Percentiles rank a stretch among this genome's conserved stretches.
Conservation (phyloP, 2,113 vertebrate genomes). For the Rhipidura dahli region DNA sequence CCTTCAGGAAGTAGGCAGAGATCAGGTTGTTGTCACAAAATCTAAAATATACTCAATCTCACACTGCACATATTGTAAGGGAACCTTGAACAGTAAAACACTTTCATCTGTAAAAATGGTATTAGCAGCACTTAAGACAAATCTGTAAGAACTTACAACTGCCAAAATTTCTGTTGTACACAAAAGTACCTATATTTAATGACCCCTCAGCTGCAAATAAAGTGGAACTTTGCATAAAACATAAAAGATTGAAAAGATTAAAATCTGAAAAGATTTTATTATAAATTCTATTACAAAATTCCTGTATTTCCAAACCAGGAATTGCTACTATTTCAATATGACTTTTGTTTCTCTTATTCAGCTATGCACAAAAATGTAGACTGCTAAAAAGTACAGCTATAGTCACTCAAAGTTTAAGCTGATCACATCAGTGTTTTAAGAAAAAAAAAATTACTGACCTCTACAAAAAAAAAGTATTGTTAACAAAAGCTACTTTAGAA, state of each 20-base stretch:
- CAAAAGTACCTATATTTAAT: neutral
- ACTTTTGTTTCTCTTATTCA: neutral
- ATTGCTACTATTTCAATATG: neutral
- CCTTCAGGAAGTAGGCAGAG: neutral
- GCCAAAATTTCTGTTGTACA: neutral
- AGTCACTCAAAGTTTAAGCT: neutral
- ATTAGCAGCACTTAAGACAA: neutral
- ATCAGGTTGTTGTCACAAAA: neutral
- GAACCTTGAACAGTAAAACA: neutral
- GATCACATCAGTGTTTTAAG: neutral
- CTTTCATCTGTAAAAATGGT: neutral
- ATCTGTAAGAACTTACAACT: neutral
- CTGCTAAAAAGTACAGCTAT: neutral
- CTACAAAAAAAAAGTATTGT: neutral
- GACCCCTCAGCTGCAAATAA: neutral
- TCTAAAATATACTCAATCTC: neutral
- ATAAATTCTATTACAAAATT: neutral
- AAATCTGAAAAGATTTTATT: neutral
- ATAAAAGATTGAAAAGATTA: neutral
- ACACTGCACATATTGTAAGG: neutral
- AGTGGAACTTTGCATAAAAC: neutral
- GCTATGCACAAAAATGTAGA: neutral
- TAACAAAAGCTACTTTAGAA: neutral
- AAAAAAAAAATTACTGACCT: neutral
- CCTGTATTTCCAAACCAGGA: neutral